phyloP scores from a whole-genome alignment of 2,888 invertebrate genomes.

The Anthophora plumipes region DNA sequence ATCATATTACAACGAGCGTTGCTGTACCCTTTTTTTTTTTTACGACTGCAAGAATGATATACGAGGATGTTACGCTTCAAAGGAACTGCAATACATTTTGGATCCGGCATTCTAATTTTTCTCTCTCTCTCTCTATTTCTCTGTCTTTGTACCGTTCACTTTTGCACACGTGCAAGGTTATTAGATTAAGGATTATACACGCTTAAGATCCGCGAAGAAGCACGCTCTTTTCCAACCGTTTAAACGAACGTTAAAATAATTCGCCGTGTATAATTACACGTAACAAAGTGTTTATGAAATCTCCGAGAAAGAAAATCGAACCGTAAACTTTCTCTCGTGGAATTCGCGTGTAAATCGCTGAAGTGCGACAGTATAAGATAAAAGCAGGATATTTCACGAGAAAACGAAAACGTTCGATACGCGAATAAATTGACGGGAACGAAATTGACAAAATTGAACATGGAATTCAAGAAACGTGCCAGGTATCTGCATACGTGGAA shows the following conservation, averaged over 20 bases:
- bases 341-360: no score
- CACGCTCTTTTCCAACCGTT: neutral
- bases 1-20: neutral
- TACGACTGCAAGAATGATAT: constrained; percentile 6
- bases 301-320: neutral
- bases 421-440: constrained; percentile 4
- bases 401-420: neutral
- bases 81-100: constrained; percentile 32
- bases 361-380: no score
- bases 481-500: neutral
- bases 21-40: constrained; percentile 4
- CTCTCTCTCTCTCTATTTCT: no score
- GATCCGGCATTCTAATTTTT: constrained; percentile 37
- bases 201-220: neutral
- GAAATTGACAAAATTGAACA: neutral
- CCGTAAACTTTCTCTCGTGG: neutral
- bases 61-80: constrained; percentile 32
- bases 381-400: no score
- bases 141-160: constrained; percentile 40
- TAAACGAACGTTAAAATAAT: constrained; percentile 7
- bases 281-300: neutral
- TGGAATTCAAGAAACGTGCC: constrained; percentile 5
- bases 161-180: constrained; percentile 33
- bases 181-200: constrained; percentile 27
- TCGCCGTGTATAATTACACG: neutral